phyloP scores from a whole-genome alignment of 2,113 vertebrate species.

The Sporophila hypoxantha region DNA sequence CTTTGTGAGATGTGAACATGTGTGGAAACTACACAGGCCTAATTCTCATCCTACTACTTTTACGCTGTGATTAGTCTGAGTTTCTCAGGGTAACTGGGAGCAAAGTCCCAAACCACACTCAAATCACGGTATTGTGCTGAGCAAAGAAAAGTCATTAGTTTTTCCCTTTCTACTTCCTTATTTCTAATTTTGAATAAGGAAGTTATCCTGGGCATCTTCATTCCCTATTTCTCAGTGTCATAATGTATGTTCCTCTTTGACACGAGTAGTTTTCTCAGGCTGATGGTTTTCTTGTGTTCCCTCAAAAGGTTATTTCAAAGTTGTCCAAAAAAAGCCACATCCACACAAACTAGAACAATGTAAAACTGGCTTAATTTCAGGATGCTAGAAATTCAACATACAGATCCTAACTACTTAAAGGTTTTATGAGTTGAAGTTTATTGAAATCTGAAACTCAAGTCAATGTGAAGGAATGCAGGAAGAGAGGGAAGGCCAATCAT shows the following conservation, averaged over 20 bases:
- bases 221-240: background rate
- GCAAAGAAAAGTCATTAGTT: slow-evolving; percentile 14
- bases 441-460: background rate
- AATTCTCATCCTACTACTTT: background rate
- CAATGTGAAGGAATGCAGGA: background rate
- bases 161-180: slow-evolving; percentile 44
- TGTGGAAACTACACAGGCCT: background rate
- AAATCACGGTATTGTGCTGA: background rate
- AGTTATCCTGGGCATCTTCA: slow-evolving; percentile 8
- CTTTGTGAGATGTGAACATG: background rate
- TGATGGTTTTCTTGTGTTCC: slow-evolving; percentile 20
- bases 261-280: slow-evolving; percentile 1
- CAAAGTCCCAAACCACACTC: background rate
- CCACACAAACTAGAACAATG: background rate
- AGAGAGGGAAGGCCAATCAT: background rate
- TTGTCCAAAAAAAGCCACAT: background rate
- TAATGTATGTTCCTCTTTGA: slow-evolving; percentile 12
- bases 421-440: background rate
- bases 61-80: background rate
- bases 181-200: slow-evolving; percentile 53
- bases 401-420: background rate
- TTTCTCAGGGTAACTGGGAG: background rate
- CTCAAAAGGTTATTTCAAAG: background rate
- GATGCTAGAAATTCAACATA: background rate
- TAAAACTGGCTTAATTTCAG: background rate